Evolutionary conservation across 2,888 invertebrate species (phyloP), one percentile per base, ranked within the genome.

Genomic region (Ceramica pisi): DNA sequence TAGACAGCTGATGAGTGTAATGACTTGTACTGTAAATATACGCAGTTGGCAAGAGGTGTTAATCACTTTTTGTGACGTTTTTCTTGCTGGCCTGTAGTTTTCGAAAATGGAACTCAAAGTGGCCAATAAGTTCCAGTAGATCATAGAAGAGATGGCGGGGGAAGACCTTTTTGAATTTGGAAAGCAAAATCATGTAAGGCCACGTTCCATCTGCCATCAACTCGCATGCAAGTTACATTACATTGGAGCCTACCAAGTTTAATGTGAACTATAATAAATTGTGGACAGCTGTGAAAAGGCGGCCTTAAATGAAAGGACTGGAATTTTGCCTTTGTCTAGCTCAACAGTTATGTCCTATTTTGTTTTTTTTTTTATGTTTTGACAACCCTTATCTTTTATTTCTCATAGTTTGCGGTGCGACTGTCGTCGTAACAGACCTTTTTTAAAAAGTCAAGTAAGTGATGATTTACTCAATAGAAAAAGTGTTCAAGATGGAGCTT

Each of bases 381-480:
- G 81, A 56, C 81, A 84, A 71, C 81, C 83, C 78, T 83, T 41
- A 14, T 2, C 7, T 21, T 57, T 38, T 51, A 35, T 12, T 62
- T 50, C 31, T 61, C 55, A 55, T 44, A 55, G 31, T 57, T 38
- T 31, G 53, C 62, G 57, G 70, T 51, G 41, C 61, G 63, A 46
- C 35, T 10, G n/a, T 48, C 48, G 23, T 35, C 61, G 71, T 70
- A 67, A 75, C 70, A 84, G 66, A 79, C 60, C 38, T 68, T 76
- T 79, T 77, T 85, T 51, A 73, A 70, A 62, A 75, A 71, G 21
- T 56, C 35, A 59, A 72, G 53, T 69, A 57, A 79, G 53, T 72
- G 71, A 73, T 56, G 59, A 48, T 59, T 69, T 57, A 80, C 35
- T 73, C 51, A 26, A 73, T 69, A 70, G 56, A 73, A 82, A 70